Evolutionary conservation across 1,140 invertebrate species (phyloP), one percentile per base, ranked within the genome.

Genomic region (Steinernema khuongi): DNA sequence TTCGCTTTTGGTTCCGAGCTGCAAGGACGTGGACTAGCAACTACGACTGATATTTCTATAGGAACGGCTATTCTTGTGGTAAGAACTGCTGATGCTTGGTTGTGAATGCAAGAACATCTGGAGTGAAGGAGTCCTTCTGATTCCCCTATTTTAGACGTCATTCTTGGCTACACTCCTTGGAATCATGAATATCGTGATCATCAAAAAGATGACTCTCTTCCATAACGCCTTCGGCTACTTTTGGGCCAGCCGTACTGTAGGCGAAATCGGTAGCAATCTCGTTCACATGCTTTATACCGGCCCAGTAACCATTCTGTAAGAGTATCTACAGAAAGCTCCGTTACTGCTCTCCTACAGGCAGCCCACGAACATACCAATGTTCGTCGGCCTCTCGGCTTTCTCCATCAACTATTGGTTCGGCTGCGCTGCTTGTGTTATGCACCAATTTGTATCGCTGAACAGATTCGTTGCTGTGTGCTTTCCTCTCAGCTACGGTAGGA

Each of bases 361-460:
- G 19, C 22, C 22, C 7, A 60, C 11, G 7, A 60, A 60, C 19
- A 60, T 60, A n/a, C 50, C 50, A 14, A 17, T 60, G 22, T 11
- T 60, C 22, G 11, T 60, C 14, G 50, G 50, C 19, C 50, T 60
- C 50, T 7, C 14, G 2, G 50, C 50, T 2, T 60, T 60, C 50
- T 60, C 50, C 2, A 26, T 60, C 50, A 60, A 60, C 50, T 60
- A 60, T 22, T 60, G 7, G 50, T 60, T 60, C 19, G 50, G 50
- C 50, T 60, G 50, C 26, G 50, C 50, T 4, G 50, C 50, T 22
- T 60, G 50, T 22, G 50, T 60, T 7, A 60, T 60, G 50, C 50
- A 60, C 50, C 50, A 60, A 60, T 60, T 60, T 22, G 22, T 60
- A 14, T 11, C 50, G 11, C 50, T 60, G 50, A 60, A 60, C 50